Evolutionary conservation across 2,888 invertebrate genomes (phyloP).

Genomic region (Aradus depressus): DNA sequence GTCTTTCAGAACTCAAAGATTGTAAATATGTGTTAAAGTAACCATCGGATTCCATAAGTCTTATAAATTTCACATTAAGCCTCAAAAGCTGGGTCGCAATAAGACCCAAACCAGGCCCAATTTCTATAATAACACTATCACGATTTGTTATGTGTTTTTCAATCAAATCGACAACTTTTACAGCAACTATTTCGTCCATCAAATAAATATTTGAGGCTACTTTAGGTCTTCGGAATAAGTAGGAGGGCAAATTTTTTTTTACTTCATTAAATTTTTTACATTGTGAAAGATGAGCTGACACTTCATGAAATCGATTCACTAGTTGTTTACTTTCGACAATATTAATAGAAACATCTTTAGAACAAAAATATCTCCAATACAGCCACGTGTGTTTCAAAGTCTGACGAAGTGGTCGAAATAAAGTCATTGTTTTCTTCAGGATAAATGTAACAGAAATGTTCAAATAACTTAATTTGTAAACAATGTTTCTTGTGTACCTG

Average conservation of each 20-base stretch:
- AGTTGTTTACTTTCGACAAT: no score
- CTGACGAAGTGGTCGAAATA: no score
- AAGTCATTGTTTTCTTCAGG: no score
- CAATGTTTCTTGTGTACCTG: constrained; percentile 44
- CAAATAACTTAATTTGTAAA: no score
- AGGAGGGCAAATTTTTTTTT: no score
- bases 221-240: background rate
- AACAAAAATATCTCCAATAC: no score
- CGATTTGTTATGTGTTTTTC: background rate
- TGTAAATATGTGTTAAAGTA: constrained; percentile 9
- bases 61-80: constrained; percentile 1
- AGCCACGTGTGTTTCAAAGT: no score
- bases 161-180: constrained; percentile 11
- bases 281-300: no score
- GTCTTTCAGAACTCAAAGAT: background rate
- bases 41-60: constrained; percentile 18
- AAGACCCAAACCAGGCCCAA: constrained; percentile 23
- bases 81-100: constrained; percentile 16
- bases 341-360: no score
- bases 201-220: constrained; percentile 11
- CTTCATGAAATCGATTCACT: no score
- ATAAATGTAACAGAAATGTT: no score
- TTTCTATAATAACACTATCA: constrained; percentile 17
- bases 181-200: constrained; percentile 14
- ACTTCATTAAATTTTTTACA: no score